Conservation (phyloP, 2,888 invertebrate genomes). For the Nephrotoma guestfalica region DNA sequence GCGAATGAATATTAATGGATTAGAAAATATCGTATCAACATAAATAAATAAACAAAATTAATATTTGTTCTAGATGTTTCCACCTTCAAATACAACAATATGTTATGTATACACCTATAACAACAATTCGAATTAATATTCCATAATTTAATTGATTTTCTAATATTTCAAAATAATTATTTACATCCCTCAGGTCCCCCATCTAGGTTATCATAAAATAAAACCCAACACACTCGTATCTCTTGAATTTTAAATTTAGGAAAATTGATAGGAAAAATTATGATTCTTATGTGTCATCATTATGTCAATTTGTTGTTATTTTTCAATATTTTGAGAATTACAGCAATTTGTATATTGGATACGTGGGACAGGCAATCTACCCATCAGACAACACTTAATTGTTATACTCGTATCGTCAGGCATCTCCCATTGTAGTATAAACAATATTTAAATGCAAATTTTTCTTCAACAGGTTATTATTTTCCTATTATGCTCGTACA, state of each 20-base stretch:
- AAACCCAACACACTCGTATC: not conserved
- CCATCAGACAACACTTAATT: not conserved
- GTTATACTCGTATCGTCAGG: not conserved
- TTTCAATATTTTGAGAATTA: not conserved
- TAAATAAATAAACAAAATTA: not conserved
- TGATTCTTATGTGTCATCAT: not conserved
- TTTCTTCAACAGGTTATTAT: not conserved
- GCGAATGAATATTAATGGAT: not conserved
- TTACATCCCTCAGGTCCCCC: not conserved
- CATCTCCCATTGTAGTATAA: too few relatives aligned
- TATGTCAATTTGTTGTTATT: not conserved
- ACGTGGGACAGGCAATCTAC: not conserved
- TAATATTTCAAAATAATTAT: not conserved
- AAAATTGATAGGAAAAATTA: not conserved
- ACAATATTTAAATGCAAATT: not conserved
- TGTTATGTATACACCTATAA: not conserved
- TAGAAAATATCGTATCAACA: not conserved
- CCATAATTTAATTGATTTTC: not conserved
- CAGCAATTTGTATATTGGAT: not conserved
- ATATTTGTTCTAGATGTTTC: not conserved
- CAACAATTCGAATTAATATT: not conserved
- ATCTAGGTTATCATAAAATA: not conserved
- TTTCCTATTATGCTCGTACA: not conserved
- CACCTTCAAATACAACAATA: not conserved
- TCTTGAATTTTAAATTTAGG: not conserved